A percentile compares a stretch with the other conserved stretches of the same genome.
Conservation (phyloP, 2,797 vertebrate genomes). For the Enteromius thamalakanensis region DNA sequence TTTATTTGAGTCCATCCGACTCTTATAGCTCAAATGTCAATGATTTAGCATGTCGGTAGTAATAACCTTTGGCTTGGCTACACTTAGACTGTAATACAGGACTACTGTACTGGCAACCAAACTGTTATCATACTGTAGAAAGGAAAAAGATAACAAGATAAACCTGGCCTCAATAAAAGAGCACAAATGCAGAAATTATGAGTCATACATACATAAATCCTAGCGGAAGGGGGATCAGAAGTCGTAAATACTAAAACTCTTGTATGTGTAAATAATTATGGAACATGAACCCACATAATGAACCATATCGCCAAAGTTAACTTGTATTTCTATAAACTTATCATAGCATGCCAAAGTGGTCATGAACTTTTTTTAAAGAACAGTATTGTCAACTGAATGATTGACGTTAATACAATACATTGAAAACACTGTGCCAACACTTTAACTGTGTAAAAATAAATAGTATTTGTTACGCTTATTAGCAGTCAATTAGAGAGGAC, state of each 20-base stretch:
- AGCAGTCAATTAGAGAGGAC: not conserved
- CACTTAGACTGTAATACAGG: not conserved
- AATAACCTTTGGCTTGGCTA: too few relatives aligned
- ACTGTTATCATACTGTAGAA: not conserved
- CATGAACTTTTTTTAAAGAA: not conserved
- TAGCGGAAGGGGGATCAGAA: constrained; percentile 20
- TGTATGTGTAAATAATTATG: too few relatives aligned
- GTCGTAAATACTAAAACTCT: not conserved
- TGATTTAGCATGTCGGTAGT: not conserved
- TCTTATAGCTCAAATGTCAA: not conserved
- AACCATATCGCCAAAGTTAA: too few relatives aligned
- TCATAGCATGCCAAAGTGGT: too few relatives aligned
- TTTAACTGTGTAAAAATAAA: not conserved
- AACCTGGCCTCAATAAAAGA: not conserved
- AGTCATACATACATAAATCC: constrained; percentile 30
- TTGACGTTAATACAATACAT: not conserved
- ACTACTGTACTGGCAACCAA: not conserved
- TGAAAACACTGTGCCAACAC: not conserved
- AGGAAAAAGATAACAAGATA: not conserved
- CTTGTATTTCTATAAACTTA: too few relatives aligned
- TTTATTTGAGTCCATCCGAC: not conserved
- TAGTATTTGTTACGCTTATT: not conserved
- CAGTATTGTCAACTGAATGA: not conserved
- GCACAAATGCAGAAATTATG: not conserved
- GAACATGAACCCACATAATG: too few relatives aligned